Evolutionary conservation across 1,140 invertebrate species (phyloP), one percentile per base, ranked within the genome.

Genomic region (Araneus ventricosus): DNA sequence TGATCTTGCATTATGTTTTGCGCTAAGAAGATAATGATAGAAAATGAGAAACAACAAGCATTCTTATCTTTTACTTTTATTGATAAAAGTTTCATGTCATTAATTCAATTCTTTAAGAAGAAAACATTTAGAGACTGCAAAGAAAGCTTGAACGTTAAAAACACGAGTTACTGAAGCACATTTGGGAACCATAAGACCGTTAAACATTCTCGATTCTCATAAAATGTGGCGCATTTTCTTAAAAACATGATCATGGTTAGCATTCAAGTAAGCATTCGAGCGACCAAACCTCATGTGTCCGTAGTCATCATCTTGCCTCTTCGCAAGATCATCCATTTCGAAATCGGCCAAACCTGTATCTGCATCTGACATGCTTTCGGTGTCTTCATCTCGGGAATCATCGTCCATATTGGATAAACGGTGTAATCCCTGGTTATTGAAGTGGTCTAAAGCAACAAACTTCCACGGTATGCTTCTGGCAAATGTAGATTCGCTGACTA

Each of bases 231-330:
- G 34, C 17, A 0, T 22, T 37, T 75, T 70, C 24, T 75, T 75
- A 20, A 75, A 34, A 34, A 5, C 30, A 37, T 75, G 8, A 27
- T 67, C 63, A 4, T 27, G n/a, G 22, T 82, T 82, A 27, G n/a
- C 45, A 27, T 84, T 84, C 41, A 27, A n/a, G 24, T 41, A 63
- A 4, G 34, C 67, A 34, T 63, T 37, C 4, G 92, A 88, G 0
- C 92, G 39, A 0, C 97, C 97, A 94, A 97, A 97, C 94, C 97
- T 95, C 95, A 97, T 96, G 94, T 97, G 97, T 0, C 97, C 97
- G 94, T 97, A 97, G 34, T 94, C 94, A 82, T 93, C 92, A 4
- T 93, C 61, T n/a, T 17, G 4, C n/a, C 80, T 45, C 34, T 93
- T 84, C 1, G 22, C 34, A 4, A 80, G 14, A 22, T 88, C 67